These are phyloP conservation scores for Pogonognathellus flavescens DNA, from an alignment of 1,140 invertebrate genomes.

Conservation along the genomic window DNA sequence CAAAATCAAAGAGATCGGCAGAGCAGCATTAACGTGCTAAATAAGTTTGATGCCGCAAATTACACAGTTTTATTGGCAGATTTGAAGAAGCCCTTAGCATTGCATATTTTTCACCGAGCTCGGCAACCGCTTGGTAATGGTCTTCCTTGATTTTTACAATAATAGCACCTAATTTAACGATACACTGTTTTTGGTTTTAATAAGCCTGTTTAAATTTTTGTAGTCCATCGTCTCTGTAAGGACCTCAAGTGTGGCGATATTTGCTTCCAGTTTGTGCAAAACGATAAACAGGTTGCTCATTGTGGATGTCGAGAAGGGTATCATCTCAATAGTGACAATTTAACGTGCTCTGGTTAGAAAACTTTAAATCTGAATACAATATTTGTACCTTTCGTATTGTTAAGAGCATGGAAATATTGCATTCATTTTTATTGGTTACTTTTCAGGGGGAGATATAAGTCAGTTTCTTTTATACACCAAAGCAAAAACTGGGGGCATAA, in stretches of 20 bases:
- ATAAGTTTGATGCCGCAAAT: conserved; percentile 73
- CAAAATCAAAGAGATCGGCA: conserved; percentile 70
- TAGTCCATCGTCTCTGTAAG: conserved; percentile 36
- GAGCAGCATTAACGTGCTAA: conserved; percentile 74
- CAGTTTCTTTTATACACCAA: conserved; percentile 78
- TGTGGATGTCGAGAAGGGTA: conserved; percentile 57
- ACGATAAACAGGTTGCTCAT: conserved; percentile 22
- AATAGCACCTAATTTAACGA: neutral
- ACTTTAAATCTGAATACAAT: too few species aligned
- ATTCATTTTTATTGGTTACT: neutral
- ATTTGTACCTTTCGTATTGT: too few species aligned
- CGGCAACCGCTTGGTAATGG: conserved; percentile 78
- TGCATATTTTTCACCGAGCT: conserved; percentile 81
- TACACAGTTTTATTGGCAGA: conserved; percentile 70
- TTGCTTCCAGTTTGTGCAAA: conserved; percentile 55
- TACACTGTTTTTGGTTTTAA: neutral
- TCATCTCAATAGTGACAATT: conserved; percentile 11
- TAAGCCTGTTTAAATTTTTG: conserved; percentile 36
- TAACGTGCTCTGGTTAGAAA: conserved; percentile 15
- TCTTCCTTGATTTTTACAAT: neutral
- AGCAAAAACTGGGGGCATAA: conserved; percentile 76
- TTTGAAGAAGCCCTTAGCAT: conserved; percentile 75
- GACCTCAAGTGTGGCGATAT: conserved; percentile 53
- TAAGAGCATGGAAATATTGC: too few species aligned
- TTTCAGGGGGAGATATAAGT: conserved; percentile 59